Evolutionary conservation across 2,888 invertebrate genomes (phyloP).

Genomic region (Temnothorax unifasciatus): DNA sequence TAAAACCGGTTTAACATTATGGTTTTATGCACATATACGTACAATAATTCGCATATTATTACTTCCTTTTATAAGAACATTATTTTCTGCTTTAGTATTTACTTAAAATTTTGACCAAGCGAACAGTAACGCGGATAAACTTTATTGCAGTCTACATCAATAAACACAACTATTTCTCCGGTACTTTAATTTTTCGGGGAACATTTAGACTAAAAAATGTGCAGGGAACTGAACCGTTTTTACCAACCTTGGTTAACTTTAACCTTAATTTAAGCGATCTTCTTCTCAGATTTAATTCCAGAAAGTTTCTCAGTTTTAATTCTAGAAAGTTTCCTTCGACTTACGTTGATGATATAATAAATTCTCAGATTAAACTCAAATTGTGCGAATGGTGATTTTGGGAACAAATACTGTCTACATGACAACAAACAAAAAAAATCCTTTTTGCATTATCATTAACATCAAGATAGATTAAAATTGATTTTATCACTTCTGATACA

Average conservation of each 20-base stretch:
- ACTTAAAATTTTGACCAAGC: background rate
- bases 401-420: background rate
- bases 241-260: background rate
- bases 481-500: background rate
- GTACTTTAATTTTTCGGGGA: background rate
- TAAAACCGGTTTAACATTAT: background rate
- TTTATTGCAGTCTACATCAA: background rate
- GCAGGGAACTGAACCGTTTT: background rate
- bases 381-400: background rate
- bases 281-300: conserved; percentile 13
- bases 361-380: background rate
- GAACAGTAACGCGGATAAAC: background rate
- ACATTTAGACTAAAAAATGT: background rate
- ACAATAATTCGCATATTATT: background rate
- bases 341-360: background rate
- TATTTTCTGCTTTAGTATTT: background rate
- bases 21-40: background rate
- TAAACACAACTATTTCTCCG: background rate
- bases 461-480: background rate
- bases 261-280: conserved; percentile 7
- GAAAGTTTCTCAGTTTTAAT: conserved; percentile 27
- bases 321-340: background rate
- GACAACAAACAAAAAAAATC: background rate
- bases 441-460: background rate
- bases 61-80: background rate